Percentiles rank a stretch among this genome's conserved stretches.
Conservation (phyloP, 2,797 vertebrate species). For the Semotilus atromaculatus region DNA sequence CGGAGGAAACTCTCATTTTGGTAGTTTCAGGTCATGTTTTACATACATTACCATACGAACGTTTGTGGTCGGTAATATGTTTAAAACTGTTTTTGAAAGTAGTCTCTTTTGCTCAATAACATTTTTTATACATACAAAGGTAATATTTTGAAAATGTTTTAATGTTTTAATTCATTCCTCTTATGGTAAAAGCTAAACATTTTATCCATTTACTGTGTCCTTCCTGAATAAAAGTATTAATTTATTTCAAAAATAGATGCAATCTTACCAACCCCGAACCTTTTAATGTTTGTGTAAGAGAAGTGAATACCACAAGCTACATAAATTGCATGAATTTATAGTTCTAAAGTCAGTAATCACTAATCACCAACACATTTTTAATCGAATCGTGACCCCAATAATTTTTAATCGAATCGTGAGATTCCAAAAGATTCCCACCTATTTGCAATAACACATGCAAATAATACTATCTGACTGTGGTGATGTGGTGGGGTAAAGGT, state of each 20-base stretch:
- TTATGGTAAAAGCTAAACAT: neutral
- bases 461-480: neutral
- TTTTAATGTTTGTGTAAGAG: neutral
- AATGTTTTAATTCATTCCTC: neutral
- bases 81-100: neutral
- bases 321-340: neutral
- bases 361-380: neutral
- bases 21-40: neutral
- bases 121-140: neutral
- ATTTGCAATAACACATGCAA: neutral
- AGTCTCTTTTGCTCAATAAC: neutral
- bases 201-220: neutral
- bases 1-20: neutral
- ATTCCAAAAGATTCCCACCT: neutral
- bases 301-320: neutral
- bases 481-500: slow-evolving; percentile 33
- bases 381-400: neutral
- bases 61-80: neutral
- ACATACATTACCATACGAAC: neutral
- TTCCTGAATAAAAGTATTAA: neutral
- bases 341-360: neutral
- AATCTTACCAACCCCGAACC: neutral
- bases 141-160: neutral
- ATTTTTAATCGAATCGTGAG: neutral
- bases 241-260: neutral